Evolutionary conservation across 1,140 invertebrate species (phyloP), one percentile per base, ranked within the genome.

Genomic region (Conus betulinus): DNA sequence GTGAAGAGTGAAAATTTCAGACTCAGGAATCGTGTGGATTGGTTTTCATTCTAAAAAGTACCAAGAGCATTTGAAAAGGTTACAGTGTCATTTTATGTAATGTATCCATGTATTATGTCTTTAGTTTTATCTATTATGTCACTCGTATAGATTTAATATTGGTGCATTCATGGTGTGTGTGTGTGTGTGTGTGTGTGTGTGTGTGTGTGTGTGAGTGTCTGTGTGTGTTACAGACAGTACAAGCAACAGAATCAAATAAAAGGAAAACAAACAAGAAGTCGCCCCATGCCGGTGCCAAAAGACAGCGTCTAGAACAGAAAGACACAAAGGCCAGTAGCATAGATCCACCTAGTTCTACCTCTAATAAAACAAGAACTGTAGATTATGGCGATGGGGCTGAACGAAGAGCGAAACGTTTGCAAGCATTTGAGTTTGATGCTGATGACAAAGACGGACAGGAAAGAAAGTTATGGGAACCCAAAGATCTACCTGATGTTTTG

Each of bases 381-480:
- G 55, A 83, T 20, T 5, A 3, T 51, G 81, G 52, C 5, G 52
- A 55, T 25, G 25, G 23, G 11, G 52, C 11, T 27, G 85, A 78
- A 57, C 13, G 53, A 6, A 78, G 74, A 57, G 15, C 85, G 11
- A 57, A 55, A 25, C 85, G 52, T 53, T 25, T 87, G 13, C 67
- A 87, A 53, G 52, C 39, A 3, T 87, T 87, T 57, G 85, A 67
- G 20, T 74, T 87, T 27, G 71, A 76, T 55, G 74, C 39, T 27
- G 67, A 76, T 23, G 53, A 25, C 23, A 53, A 27, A 1, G 74
- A 27, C 17, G 57, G 39, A 57, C 27, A 67, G 74, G 23, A n/a
- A 25, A 76, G 85, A 67, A 55, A 51, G 20, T 52, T 87, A n/a
- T 87, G 85, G 85, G 13, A 87, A 87, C 85, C 85, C 15, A 87